Conservation (phyloP, 2,888 invertebrate species). For the Achlya flavicornis region DNA sequence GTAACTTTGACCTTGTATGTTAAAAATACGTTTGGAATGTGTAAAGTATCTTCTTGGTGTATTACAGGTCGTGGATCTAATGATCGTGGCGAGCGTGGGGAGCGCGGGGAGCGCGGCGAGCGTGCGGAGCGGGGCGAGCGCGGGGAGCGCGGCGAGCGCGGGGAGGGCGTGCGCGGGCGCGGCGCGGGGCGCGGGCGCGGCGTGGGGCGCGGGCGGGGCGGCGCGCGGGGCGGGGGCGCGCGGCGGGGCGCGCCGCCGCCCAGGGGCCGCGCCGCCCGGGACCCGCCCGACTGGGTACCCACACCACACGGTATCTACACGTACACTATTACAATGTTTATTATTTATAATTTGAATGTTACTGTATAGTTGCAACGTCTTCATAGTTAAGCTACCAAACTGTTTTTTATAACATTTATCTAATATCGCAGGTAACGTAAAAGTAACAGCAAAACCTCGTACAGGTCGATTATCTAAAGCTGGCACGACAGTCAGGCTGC, state of each 20-base stretch:
- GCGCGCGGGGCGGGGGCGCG: conserved; percentile 51
- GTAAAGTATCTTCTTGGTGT: no score
- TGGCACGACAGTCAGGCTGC: no score
- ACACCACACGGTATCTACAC: conserved; percentile 31
- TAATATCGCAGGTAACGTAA: no score
- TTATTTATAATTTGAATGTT: no score
- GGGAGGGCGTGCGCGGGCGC: conserved; percentile 36
- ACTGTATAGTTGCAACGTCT: no score
- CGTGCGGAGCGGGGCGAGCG: conserved; percentile 36
- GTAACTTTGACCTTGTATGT: no score
- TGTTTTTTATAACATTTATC: no score
- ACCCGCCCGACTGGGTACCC: conserved; percentile 42
- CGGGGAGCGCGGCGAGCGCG: conserved; percentile 54
- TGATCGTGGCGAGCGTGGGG: conserved; percentile 63
- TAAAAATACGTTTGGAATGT: no score
- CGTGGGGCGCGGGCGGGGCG: conserved; percentile 28
- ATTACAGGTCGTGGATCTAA: conserved; percentile 56
- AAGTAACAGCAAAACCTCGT: no score
- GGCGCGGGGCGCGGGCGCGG: conserved; percentile 43
- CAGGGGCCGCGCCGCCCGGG: conserved; percentile 30
- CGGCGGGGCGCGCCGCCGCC: conserved; percentile 39
- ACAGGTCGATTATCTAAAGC: no score
- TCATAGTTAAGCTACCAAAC: no score
- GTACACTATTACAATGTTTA: no score
- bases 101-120: conserved; percentile 33